Conservation (phyloP, 2,113 vertebrate species). For the Spea bombifrons region DNA sequence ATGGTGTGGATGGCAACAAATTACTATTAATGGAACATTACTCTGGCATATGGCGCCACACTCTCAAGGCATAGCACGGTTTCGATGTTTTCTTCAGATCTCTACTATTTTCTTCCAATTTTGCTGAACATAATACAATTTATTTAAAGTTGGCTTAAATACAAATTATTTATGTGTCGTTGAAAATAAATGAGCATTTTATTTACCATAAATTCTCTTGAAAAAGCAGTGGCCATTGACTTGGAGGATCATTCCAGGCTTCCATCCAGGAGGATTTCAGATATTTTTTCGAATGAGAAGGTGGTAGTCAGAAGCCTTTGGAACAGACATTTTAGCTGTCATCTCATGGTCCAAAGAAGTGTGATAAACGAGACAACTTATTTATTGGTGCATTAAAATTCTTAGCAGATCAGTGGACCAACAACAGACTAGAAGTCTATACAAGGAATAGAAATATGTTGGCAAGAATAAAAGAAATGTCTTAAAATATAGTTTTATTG, state of each 20-base stretch:
- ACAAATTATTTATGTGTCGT: no score
- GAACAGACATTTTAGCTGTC: conserved; percentile 2
- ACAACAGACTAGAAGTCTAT: not conserved
- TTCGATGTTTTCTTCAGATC: no score
- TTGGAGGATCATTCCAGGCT: not conserved
- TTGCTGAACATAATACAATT: no score
- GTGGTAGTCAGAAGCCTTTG: not conserved
- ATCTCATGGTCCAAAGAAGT: not conserved
- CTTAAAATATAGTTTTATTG: not conserved
- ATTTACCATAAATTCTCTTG: no score
- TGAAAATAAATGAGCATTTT: no score
- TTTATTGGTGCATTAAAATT: conserved; percentile 5
- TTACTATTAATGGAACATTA: no score
- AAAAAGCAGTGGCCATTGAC: no score
- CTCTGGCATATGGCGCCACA: no score
- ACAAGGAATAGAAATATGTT: not conserved
- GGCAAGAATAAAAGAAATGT: not conserved
- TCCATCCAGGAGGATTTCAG: not conserved
- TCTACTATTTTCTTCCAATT: no score
- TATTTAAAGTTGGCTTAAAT: no score
- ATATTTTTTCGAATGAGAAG: not conserved
- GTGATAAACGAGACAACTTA: not conserved
- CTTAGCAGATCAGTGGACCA: conserved; percentile 2
- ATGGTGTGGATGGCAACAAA: no score
- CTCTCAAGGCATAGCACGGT: no score